Evolutionary conservation across 1,140 invertebrate genomes (phyloP), one percentile per base, ranked within the genome.

Genomic region (Tachypleus tridentatus): DNA sequence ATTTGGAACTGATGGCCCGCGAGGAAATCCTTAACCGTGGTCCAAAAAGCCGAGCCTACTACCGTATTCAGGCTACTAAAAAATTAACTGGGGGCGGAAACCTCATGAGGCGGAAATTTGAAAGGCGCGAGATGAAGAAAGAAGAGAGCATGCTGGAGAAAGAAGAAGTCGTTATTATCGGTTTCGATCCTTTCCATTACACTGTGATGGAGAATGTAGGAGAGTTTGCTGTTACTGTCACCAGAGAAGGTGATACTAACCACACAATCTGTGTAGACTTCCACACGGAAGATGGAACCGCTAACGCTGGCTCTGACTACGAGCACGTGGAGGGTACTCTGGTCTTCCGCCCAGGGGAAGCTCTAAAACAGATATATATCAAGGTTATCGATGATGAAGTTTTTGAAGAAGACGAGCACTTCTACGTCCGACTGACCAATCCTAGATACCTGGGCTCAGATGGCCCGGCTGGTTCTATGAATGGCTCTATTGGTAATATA

Each of bases 331-430:
- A 88, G 69, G 96, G 94, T 4, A 88, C 87, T 0, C 77, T 98
- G 1, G 83, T 82, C 57, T 98, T 98, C 76, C 82, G 81, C n/a
- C 86, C 89, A 0, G 88, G 89, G 3, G 93, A 96, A 86, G 84
- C 48, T 85, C 87, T 72, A 91, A 94, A 76, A 77, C 93, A 97
- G 74, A 95, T 98, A 50, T 88, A 93, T 75, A 82, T 97, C 48
- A 88, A 91, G 74, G 92, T 99, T 9, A 94, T 99, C 67, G 96
- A 99, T 75, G 97, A 99, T 76, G 97, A 99, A 64, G 87, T 98
- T 3, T 99, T 99, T 76, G 97, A 99, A 78, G 94, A 98, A 75
- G 96, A 99, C 76, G 96, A 98, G 80, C 93, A 98, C 76, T 98
- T 99, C 78, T 98, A 93, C 76, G 85, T 97, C 53, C 51, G 65